Percentiles rank a stretch among this genome's conserved stretches.
phyloP scores from a whole-genome alignment of 2,888 invertebrate genomes.

The Gandaritis pyraliata region DNA sequence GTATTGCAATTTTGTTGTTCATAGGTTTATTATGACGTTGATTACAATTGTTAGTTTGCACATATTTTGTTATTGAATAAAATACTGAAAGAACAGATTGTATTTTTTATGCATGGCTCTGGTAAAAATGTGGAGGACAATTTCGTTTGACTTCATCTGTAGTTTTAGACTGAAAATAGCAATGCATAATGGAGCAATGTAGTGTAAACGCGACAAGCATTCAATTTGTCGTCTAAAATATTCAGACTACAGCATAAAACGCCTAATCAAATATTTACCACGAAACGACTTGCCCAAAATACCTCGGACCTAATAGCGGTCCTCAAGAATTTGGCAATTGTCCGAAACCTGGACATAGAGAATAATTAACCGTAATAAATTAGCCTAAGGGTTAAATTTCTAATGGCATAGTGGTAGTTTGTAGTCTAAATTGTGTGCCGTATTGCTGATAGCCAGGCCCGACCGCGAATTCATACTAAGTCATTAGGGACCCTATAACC shows the following conservation, averaged over 20 bases:
- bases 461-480: slow-evolving; percentile 35
- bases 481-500: slow-evolving; percentile 58
- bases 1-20: slow-evolving; percentile 77
- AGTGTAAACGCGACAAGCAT: no score
- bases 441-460: slow-evolving; percentile 37
- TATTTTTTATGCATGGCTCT: no score
- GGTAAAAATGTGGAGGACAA: no score
- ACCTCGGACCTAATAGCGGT: slow-evolving; percentile 22
- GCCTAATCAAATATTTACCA: slow-evolving; percentile 10
- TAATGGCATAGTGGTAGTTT: slow-evolving; percentile 44
- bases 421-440: slow-evolving; percentile 42
- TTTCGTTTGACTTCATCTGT: no score
- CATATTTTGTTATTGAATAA: slow-evolving; percentile 74
- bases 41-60: slow-evolving; percentile 75
- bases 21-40: slow-evolving; percentile 81
- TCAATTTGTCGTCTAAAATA: neutral
- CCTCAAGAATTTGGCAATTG: slow-evolving; percentile 31
- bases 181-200: no score
- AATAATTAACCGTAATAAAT: slow-evolving; percentile 36
- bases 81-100: slow-evolving; percentile 52
- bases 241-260: neutral
- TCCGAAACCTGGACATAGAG: slow-evolving; percentile 30
- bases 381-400: slow-evolving; percentile 37
- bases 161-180: no score
- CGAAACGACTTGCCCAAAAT: slow-evolving; percentile 16